phyloP scores from a whole-genome alignment of 2,113 vertebrate species.

The Empidonax traillii region DNA sequence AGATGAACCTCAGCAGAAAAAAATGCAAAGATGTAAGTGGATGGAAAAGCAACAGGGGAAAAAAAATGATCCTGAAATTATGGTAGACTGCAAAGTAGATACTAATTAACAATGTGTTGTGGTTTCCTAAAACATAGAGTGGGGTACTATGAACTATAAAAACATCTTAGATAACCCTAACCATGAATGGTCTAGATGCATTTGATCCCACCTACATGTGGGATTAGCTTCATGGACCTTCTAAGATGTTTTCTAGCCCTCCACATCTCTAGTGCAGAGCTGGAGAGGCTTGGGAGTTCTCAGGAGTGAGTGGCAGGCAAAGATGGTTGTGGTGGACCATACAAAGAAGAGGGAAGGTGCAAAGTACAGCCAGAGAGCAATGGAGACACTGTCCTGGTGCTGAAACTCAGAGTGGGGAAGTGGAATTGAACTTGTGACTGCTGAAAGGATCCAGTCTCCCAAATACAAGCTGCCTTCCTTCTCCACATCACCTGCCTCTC shows the following conservation, averaged over 20 bases:
- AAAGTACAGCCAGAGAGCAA: background rate
- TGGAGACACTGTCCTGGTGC: background rate
- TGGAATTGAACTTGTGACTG: background rate
- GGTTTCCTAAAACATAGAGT: background rate
- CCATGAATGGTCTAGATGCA: background rate
- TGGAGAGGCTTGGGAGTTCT: background rate
- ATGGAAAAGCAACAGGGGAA: background rate
- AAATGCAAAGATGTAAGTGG: background rate
- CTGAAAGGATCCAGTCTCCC: background rate
- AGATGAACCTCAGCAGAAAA: background rate
- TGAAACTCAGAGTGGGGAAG: background rate
- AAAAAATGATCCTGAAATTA: background rate
- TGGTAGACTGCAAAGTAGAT: background rate
- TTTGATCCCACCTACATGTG: background rate
- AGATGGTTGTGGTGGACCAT: background rate
- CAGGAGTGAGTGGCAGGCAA: background rate
- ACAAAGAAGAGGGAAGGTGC: rapidly evolving
- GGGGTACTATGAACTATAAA: background rate
- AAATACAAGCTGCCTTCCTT: background rate
- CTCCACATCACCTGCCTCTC: background rate
- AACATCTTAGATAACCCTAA: background rate
- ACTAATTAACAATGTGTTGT: background rate
- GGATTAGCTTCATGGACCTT: rapidly evolving
- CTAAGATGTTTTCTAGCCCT: background rate
- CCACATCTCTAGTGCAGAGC: background rate